Base-by-base conservation (phyloP, 92 coral and sea anemone species). In the Epizoanthus ramosus region DNA sequence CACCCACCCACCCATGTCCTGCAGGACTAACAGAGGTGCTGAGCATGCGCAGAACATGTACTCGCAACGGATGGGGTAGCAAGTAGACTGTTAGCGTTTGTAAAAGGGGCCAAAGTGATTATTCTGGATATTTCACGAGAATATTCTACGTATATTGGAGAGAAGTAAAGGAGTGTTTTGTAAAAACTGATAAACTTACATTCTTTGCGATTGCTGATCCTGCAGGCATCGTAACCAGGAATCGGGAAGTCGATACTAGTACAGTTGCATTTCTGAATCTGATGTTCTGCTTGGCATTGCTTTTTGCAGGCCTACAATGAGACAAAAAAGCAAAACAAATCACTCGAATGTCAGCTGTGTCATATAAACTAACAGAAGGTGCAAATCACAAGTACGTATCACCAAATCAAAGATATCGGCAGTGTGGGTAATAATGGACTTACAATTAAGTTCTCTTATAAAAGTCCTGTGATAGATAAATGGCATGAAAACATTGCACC, bases 231-330 rank as follows among this genome's bases (percentile, higher is more conserved):
- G 9, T 58, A 35, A 15, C 70, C 81, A 8, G 81, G 81, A 60
- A 76, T 59, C 14, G 81, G 81, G 39, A 76, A 76, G 19, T 76
- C 81, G 18, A 76, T 60, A 10, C 81, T 76, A 18, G 81, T 76
- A 4, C 81, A 76, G 17, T 76, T 76, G 6, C 81, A 76, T 3
- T 33, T 39, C 16, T 8, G 21, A 5, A 76, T 21, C 69, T 76
- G 81, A 33, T 76, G 81, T 35, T 76, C 81, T 10, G 69, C 81
- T 22, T 76, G 81, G 68, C 70, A 76, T 33, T 76, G 81, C 59
- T 76, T 76, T n/a, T 69, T 76, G 57, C 81, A 76, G 56, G 47
- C 81, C 81, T 76, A 19, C 39, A 37, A 19, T 31, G 33, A 23
- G 50, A 4, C 50, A 43, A 3, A 43, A 43, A 5, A 43, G 50